Evolutionary conservation across 2,113 vertebrate genomes (phyloP).

Genomic region (Ranitomeya variabilis): DNA sequence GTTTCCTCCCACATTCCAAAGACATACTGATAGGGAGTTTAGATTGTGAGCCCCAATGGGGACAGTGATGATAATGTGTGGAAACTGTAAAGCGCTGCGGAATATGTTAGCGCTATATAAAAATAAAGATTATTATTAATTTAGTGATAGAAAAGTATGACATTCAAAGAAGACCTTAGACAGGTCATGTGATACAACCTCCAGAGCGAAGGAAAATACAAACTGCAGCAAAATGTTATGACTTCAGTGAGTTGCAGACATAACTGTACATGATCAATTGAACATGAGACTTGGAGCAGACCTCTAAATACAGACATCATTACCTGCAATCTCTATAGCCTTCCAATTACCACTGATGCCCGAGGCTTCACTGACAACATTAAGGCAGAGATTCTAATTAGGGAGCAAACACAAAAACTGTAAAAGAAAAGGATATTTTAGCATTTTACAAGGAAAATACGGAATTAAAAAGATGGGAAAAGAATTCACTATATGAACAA

Average conservation of each 20-base stretch:
- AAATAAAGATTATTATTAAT: too few relatives aligned
- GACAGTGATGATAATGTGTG: too few relatives aligned
- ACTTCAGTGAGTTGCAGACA: not conserved
- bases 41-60: too few relatives aligned
- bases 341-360: slow-evolving; percentile 6
- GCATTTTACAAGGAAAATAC: too few relatives aligned
- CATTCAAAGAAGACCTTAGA: not conserved
- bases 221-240: not conserved
- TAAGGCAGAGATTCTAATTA: slow-evolving; percentile 4
- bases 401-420: not conserved
- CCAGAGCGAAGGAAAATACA: not conserved
- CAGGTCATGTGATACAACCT: not conserved
- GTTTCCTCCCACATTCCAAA: too few relatives aligned
- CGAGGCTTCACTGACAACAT: not conserved
- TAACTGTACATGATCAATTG: slow-evolving; percentile 18
- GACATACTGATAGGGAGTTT: too few relatives aligned
- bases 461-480: not conserved
- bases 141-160: not conserved
- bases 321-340: slow-evolving; percentile 5
- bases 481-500: not conserved
- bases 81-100: too few relatives aligned
- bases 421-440: not conserved
- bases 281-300: not conserved
- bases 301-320: slow-evolving; percentile 15
- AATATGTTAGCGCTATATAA: too few relatives aligned